A percentile compares a stretch with the other conserved stretches of the same genome.
Evolutionary conservation across 2,888 invertebrate genomes (phyloP).

Genomic region (Polydrusus tereticollis): DNA sequence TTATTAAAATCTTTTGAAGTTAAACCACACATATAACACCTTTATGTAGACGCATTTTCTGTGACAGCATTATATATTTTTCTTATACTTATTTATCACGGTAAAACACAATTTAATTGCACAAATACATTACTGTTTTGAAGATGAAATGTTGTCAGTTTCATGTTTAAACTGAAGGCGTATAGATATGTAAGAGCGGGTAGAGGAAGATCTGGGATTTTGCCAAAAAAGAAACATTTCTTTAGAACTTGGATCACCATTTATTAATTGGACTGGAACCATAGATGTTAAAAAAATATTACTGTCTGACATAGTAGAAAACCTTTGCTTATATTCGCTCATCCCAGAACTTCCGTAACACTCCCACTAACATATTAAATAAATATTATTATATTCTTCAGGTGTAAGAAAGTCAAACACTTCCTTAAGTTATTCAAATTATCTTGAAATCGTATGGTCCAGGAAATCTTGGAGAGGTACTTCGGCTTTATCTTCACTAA

Average conservation of each 20-base stretch:
- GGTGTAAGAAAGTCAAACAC: not conserved
- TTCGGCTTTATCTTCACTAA: conserved; percentile 17
- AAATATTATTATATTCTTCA: conserved; percentile 12
- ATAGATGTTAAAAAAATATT: conserved; percentile 51
- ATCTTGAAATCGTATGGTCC: conserved; percentile 11
- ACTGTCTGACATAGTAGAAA: conserved; percentile 51
- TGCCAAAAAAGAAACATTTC: conserved; percentile 31
- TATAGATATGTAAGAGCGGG: conserved; percentile 56
- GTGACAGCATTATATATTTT: conserved; percentile 32
- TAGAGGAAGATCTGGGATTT: conserved; percentile 56
- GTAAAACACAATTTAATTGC: conserved; percentile 37
- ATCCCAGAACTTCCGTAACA: conserved; percentile 17
- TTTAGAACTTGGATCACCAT: conserved; percentile 49
- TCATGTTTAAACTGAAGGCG: conserved; percentile 57
- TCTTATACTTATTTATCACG: conserved; percentile 32
- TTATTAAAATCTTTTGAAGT: conserved; percentile 35
- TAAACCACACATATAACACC: conserved; percentile 23
- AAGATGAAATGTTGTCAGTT: conserved; percentile 10
- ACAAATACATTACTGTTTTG: conserved; percentile 9
- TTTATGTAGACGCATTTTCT: conserved; percentile 31
- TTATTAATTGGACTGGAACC: conserved; percentile 56
- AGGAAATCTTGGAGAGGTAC: conserved; percentile 22
- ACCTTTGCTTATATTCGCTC: conserved; percentile 19
- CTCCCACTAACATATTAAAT: conserved; percentile 12
- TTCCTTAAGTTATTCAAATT: conserved; percentile 2